Evolutionary conservation across 2,888 invertebrate species (phyloP).

Genomic region (Druceiella hillmani): DNA sequence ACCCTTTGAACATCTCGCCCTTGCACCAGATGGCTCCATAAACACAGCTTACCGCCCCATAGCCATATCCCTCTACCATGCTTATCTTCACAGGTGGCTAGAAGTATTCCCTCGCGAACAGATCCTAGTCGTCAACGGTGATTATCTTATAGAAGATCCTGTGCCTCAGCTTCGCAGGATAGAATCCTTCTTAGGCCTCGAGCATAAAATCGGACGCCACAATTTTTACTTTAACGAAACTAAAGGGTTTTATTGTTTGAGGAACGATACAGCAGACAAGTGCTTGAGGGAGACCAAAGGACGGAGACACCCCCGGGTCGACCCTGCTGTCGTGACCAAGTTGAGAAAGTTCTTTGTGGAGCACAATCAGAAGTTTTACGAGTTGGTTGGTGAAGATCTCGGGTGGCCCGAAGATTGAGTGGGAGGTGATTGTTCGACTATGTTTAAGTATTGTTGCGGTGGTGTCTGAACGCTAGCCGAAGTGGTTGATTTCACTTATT

Average conservation of each 20-base stretch:
- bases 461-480: too few species aligned
- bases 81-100: constrained; percentile 88
- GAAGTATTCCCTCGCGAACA: constrained; percentile 89
- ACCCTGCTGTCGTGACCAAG: constrained; percentile 72
- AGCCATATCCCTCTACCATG: constrained; percentile 85
- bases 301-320: constrained; percentile 77
- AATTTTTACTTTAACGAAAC: constrained; percentile 97
- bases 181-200: constrained; percentile 78
- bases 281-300: constrained; percentile 81
- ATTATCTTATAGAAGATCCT: constrained; percentile 85
- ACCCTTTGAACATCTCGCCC: constrained; percentile 76
- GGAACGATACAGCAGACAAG: constrained; percentile 79
- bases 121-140: constrained; percentile 92
- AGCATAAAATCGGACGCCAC: constrained; percentile 60
- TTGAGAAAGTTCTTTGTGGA: constrained; percentile 83
- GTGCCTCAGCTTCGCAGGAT: constrained; percentile 81
- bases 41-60: constrained; percentile 80
- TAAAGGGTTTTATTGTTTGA: constrained; percentile 91
- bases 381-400: constrained; percentile 86
- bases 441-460: too few species aligned
- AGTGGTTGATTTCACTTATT: too few species aligned
- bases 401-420: constrained; percentile 94
- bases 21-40: constrained; percentile 75
- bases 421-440: too few species aligned
- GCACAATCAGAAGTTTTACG: constrained; percentile 89